Evolutionary conservation across 2,888 invertebrate species (phyloP), one percentile per base, ranked within the genome.

Genomic region (Anticlea derivata): DNA sequence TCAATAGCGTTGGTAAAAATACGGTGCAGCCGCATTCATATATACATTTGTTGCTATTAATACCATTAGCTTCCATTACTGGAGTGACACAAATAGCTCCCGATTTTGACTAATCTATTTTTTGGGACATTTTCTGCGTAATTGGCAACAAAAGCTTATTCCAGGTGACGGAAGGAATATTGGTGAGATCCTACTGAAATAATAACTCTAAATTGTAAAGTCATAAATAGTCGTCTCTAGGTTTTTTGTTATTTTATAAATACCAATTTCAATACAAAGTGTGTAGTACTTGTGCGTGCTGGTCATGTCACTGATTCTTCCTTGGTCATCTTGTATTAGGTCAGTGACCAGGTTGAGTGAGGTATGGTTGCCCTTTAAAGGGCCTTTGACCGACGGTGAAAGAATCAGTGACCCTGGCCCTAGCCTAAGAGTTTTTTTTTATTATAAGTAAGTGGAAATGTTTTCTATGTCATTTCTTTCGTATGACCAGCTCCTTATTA

Each of bases 1-100:
- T 81, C 79, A 79, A 70, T 78, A 75, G 75, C 76, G 76, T 75
- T 63, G 72, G 70, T 75, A 83, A 84, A 85, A 85, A 82, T 86
- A 83, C 73, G 70, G 80, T 78, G 73, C 77, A 66, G 35, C n/a
- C n/a, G n/a, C n/a, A n/a, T 4, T 6, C 1, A 23, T 84, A 82
- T 83, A 83, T 75, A 80, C 54, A 50, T 65, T 61, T 61, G 60
- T 63, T 66, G 65, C 64, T 67, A 59, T 64, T 65, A 70, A 69
- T 61, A 63, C 66, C 65, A 68, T 61, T 40, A 60, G 61, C 70
- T 68, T 67, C 62, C 68, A 76, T 79, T 73, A 77, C 48, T 65
- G 61, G 17, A 13, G 10, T n/a, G 6, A 26, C 7, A 23, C 11
- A 11, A 20, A 34, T 17, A 17, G 17, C 12, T 8, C 8, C 7